A percentile compares a stretch with the other conserved stretches of the same genome.
These are phyloP conservation scores for Polyommatus icarus DNA, from an alignment of 2,888 invertebrate genomes.

Conservation along the genomic window DNA sequence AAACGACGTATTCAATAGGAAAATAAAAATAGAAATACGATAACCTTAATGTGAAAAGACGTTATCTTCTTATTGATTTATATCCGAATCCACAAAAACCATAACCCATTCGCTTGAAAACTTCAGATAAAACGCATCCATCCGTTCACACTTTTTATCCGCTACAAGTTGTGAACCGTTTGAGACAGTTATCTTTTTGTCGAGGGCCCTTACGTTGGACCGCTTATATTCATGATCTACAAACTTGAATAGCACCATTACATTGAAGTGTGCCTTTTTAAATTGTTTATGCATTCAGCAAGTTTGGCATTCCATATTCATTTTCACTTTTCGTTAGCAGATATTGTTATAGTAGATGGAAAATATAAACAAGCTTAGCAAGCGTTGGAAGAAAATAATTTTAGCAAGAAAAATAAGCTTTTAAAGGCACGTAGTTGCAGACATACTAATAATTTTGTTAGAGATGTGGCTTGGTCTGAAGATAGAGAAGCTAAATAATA, in stretches of 20 bases:
- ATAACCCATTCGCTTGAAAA: constrained; percentile 25
- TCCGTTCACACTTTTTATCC: constrained; percentile 28
- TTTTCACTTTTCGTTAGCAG: background rate
- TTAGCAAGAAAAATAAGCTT: background rate
- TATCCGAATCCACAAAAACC: constrained; percentile 28
- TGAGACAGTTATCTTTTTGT: constrained; percentile 31
- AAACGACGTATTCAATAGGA: background rate
- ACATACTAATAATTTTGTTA: background rate
- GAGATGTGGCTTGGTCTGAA: background rate
- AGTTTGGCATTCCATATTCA: constrained; percentile 11
- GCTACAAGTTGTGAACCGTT: constrained; percentile 27
- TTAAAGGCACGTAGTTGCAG: background rate
- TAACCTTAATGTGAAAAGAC: background rate
- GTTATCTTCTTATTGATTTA: constrained; percentile 8
- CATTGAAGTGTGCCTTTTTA: constrained; percentile 18
- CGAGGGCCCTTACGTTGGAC: constrained; percentile 23
- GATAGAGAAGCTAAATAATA: background rate
- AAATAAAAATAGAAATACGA: constrained; percentile 10
- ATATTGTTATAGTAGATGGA: background rate
- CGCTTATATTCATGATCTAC: constrained; percentile 25
- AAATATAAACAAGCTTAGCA: background rate
- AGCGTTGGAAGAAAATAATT: background rate
- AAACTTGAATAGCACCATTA: constrained; percentile 27
- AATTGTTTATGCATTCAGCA: constrained; percentile 24
- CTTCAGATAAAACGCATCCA: constrained; percentile 23